A percentile compares a stretch with the other conserved stretches of the same genome.
Conservation (phyloP, 2,797 vertebrate genomes). For the Alexandromys oeconomus region DNA sequence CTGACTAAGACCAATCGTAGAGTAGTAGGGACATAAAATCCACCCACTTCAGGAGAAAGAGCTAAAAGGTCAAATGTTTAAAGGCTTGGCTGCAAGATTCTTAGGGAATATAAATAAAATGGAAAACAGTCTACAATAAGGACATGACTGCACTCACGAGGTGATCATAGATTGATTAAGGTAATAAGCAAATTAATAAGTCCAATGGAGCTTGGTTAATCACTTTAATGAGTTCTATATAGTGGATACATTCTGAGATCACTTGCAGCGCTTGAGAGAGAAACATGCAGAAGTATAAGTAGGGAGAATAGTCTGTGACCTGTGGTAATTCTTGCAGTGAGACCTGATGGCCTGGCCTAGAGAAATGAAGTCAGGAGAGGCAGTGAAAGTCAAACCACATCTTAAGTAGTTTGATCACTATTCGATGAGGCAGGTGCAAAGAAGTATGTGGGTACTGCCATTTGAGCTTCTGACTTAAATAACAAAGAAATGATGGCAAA, state of each 20-base stretch:
- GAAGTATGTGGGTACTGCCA: not conserved
- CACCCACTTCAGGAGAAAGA: not conserved
- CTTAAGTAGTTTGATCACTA: not conserved
- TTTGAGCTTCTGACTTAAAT: slow-evolving; percentile 20
- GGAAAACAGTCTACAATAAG: not conserved
- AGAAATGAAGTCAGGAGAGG: not conserved
- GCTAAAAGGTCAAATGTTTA: not conserved
- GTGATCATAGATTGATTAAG: not conserved
- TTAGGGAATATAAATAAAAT: not conserved
- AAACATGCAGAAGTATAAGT: not conserved
- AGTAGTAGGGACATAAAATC: not conserved
- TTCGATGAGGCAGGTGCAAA: not conserved
- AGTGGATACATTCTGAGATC: slow-evolving; percentile 11
- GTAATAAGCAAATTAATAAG: not conserved
- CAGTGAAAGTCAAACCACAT: not conserved
- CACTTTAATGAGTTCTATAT: not conserved
- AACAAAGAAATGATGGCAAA: slow-evolving; percentile 4
- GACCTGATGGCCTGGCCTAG: too few relatives aligned
- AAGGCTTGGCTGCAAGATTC: not conserved
- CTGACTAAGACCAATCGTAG: not conserved
- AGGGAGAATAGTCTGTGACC: not conserved
- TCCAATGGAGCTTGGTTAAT: not conserved
- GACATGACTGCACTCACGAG: not conserved
- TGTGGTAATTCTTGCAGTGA: not conserved
- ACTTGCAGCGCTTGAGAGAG: not conserved